These are phyloP conservation scores for Perccottus glenii DNA, from an alignment of 2,113 vertebrate species.

Conservation along the genomic window DNA sequence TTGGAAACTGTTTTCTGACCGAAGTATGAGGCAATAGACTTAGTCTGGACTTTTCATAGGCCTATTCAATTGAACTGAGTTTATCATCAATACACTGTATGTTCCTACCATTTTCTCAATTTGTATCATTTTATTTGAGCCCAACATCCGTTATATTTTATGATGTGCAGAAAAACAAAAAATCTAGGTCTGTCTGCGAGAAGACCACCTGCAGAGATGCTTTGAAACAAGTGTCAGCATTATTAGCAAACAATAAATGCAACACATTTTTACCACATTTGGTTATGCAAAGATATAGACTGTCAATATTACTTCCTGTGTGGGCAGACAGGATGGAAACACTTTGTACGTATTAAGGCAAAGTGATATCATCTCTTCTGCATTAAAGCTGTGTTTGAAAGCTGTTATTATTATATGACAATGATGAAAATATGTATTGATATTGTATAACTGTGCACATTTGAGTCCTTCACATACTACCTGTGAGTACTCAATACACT, in stretches of 20 bases:
- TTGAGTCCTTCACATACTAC: background rate
- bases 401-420: background rate
- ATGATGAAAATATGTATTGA: background rate
- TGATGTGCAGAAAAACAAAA: background rate
- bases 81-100: too few species aligned
- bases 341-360: background rate
- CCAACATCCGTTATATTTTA: too few species aligned
- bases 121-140: too few species aligned
- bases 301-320: conserved; percentile 25
- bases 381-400: background rate
- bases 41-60: too few species aligned
- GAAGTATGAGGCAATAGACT: too few species aligned
- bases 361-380: background rate
- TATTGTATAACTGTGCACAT: background rate
- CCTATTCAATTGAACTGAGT: too few species aligned
- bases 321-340: background rate
- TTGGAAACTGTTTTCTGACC: too few species aligned
- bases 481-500: too few species aligned
- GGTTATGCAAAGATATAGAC: conserved; percentile 28
- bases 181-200: conserved; percentile 10
- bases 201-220: conserved; percentile 17
- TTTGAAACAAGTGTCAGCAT: conserved; percentile 26
- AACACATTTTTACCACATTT: conserved; percentile 9
- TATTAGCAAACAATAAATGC: conserved; percentile 40
- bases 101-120: too few species aligned